A percentile compares a stretch with the other conserved stretches of the same genome.
phyloP scores from a whole-genome alignment of 1,140 invertebrate species.

The Papilio helenus region DNA sequence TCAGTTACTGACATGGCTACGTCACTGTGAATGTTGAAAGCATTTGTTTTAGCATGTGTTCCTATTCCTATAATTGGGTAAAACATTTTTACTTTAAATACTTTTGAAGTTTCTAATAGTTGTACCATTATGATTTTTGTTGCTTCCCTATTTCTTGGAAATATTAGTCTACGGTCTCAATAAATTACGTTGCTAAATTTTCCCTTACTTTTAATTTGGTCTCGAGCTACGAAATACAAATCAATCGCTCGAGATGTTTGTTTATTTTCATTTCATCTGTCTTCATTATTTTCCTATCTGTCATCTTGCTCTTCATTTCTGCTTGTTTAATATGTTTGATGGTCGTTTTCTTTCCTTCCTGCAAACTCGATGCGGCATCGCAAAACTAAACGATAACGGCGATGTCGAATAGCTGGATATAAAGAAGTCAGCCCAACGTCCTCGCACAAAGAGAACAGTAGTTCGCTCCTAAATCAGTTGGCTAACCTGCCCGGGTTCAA shows the following conservation, averaged over 20 bases:
- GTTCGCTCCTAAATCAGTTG: slow-evolving; percentile 86
- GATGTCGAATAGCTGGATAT: slow-evolving; percentile 74
- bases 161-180: background rate
- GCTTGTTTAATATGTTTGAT: slow-evolving; percentile 78
- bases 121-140: slow-evolving; percentile 49
- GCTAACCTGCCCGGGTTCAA: slow-evolving; percentile 86
- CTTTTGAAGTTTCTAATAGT: slow-evolving; percentile 13
- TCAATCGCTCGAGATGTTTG: background rate
- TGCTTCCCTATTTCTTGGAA: slow-evolving; percentile 22
- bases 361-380: slow-evolving; percentile 76
- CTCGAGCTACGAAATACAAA: background rate
- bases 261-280: slow-evolving; percentile 7
- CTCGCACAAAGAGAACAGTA: slow-evolving; percentile 85
- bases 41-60: slow-evolving; percentile 43
- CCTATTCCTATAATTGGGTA: slow-evolving; percentile 25
- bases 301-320: slow-evolving; percentile 59
- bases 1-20: slow-evolving; percentile 39
- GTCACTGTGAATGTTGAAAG: slow-evolving; percentile 41
- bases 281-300: slow-evolving; percentile 36
- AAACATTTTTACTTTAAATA: slow-evolving; percentile 26
- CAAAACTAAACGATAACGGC: slow-evolving; percentile 68
- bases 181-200: background rate
- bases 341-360: slow-evolving; percentile 81
- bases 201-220: background rate
- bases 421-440: slow-evolving; percentile 83